These are phyloP conservation scores for Acanthosepion lycidas DNA, from an alignment of 2,888 invertebrate genomes.

Conservation along the genomic window DNA sequence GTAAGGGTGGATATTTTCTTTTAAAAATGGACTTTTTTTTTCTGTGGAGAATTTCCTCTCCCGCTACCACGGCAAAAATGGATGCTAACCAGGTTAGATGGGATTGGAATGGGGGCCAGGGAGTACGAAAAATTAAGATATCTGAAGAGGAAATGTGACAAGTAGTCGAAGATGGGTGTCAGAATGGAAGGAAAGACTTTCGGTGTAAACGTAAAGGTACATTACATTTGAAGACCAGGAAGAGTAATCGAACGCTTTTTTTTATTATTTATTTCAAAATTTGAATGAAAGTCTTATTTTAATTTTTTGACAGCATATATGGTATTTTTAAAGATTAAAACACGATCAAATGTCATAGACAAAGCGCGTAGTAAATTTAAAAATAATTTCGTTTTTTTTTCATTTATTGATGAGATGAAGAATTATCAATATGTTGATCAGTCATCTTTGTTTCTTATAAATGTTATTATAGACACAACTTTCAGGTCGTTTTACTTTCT, in stretches of 20 bases:
- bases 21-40: not conserved
- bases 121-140: not conserved
- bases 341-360: no score
- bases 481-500: no score
- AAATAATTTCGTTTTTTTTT: no score
- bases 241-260: not conserved
- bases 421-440: no score
- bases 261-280: no score
- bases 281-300: not conserved
- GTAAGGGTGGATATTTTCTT: not conserved
- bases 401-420: no score
- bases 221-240: not conserved
- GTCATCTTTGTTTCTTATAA: no score
- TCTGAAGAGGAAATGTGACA: not conserved
- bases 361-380: no score
- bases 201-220: not conserved
- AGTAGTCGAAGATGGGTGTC: not conserved
- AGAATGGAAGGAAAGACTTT: not conserved
- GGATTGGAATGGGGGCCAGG: not conserved
- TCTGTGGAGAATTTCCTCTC: not conserved
- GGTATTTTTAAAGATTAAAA: not conserved
- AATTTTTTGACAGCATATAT: conserved; percentile 7
- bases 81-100: not conserved
- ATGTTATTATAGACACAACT: no score
- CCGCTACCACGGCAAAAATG: not conserved